Evolutionary conservation across 1,140 invertebrate genomes (phyloP).

Genomic region (Schlechtendalia chinensis): DNA sequence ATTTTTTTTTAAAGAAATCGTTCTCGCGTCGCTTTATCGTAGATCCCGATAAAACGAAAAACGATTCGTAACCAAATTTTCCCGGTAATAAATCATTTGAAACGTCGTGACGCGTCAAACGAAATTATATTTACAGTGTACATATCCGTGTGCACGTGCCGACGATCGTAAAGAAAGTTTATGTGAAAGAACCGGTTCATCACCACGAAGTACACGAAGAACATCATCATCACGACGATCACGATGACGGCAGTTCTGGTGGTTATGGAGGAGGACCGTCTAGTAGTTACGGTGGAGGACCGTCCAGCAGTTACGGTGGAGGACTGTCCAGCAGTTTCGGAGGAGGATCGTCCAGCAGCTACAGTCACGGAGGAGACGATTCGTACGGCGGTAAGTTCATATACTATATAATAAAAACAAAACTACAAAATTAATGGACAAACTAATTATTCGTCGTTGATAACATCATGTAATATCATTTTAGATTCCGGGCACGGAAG

Average conservation of each 20-base stretch:
- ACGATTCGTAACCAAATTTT: no score
- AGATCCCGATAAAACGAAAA: no score
- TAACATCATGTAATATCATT: background rate
- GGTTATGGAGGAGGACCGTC: conserved; percentile 52
- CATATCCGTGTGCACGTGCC: conserved; percentile 58
- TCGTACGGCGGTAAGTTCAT: conserved; percentile 37
- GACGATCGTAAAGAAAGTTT: conserved; percentile 53
- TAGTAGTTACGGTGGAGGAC: conserved; percentile 49
- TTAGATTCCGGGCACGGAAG: conserved; percentile 47
- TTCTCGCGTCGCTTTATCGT: no score
- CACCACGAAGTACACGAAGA: conserved; percentile 54
- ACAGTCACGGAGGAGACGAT: conserved; percentile 52
- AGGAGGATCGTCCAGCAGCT: conserved; percentile 50
- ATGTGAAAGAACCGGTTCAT: conserved; percentile 55
- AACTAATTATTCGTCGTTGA: no score
- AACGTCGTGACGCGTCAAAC: no score
- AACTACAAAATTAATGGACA: no score
- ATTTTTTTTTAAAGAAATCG: no score
- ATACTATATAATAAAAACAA: background rate
- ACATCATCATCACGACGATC: conserved; percentile 54
- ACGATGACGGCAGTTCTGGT: conserved; percentile 52
- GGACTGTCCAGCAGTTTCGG: background rate
- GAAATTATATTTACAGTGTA: conserved; percentile 57
- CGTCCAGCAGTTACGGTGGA: conserved; percentile 49
- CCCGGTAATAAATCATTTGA: no score